Percentiles rank a stretch among this genome's conserved stretches.
Conservation (phyloP, 2,888 invertebrate genomes). For the Anagyrus pseudococci region DNA sequence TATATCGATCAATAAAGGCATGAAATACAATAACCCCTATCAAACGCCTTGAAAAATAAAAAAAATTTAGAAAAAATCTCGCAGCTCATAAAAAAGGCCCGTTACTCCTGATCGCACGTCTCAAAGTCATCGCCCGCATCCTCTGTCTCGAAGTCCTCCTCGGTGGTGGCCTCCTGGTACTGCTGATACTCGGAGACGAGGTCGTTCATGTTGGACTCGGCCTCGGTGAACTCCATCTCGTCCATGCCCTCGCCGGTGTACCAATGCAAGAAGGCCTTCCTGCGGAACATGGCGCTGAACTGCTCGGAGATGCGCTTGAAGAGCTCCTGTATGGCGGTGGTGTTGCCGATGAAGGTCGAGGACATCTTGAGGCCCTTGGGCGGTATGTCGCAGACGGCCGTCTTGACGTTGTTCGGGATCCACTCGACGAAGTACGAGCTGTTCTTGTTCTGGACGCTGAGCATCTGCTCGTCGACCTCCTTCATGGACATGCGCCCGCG, state of each 20-base stretch:
- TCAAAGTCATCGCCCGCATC: conserved; percentile 68
- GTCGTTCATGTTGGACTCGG: conserved; percentile 96
- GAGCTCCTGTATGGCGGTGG: conserved; percentile 87
- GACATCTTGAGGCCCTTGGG: conserved; percentile 84
- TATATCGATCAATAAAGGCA: too few relatives aligned
- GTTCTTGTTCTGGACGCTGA: conserved; percentile 73
- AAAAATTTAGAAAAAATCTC: too few relatives aligned
- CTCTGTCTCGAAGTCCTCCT: conserved; percentile 85
- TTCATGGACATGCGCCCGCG: conserved; percentile 76
- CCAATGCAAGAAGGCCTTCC: conserved; percentile 98
- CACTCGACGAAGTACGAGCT: conserved; percentile 75
- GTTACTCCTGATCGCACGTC: conserved; percentile 57
- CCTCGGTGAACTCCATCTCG: conserved; percentile 98
- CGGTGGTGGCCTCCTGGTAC: conserved; percentile 90
- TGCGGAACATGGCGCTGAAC: conserved; percentile 94
- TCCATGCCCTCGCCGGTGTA: conserved; percentile 98
- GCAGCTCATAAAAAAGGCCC: not conserved
- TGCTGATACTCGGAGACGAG: conserved; percentile 95
- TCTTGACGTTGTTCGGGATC: conserved; percentile 85
- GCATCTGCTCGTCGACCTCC: conserved; percentile 80
- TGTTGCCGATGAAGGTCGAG: conserved; percentile 88
- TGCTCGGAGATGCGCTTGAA: conserved; percentile 91
- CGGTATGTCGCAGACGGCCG: conserved; percentile 83
- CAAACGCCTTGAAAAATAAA: too few relatives aligned
- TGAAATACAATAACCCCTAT: too few relatives aligned